Conservation (phyloP, 2,113 vertebrate species). For the Psammodynastes pulverulentus region DNA sequence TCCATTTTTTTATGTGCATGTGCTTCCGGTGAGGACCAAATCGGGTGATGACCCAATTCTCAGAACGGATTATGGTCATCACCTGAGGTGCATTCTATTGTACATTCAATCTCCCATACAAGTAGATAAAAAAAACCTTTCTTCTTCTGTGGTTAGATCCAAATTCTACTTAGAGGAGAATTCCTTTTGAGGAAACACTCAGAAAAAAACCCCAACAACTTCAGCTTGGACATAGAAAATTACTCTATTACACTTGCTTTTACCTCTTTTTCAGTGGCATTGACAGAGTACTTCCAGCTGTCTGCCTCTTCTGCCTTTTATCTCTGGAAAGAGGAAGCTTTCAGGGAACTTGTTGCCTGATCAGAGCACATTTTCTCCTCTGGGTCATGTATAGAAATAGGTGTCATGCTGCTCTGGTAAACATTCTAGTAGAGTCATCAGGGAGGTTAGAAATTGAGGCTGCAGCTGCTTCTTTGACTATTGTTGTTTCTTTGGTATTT, state of each 20-base stretch:
- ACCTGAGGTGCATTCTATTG: too few relatives aligned
- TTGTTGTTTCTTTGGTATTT: constrained; percentile 30
- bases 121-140: background rate
- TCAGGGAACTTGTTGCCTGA: constrained; percentile 22
- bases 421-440: constrained; percentile 7
- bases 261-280: background rate
- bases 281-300: constrained; percentile 33
- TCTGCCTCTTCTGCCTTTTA: constrained; percentile 46
- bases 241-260: background rate
- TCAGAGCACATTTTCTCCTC: constrained; percentile 34
- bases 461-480: constrained; percentile 4
- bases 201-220: background rate
- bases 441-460: constrained; percentile 10
- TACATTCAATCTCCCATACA: background rate
- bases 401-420: constrained; percentile 31
- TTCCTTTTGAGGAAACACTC: background rate
- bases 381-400: background rate
- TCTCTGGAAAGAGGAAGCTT: constrained; percentile 40
- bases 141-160: background rate
- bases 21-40: too few relatives aligned
- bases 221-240: background rate
- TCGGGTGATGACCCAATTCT: too few relatives aligned
- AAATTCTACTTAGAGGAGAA: background rate
- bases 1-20: too few relatives aligned
- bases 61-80: too few relatives aligned